Evolutionary conservation across 1,140 invertebrate species (phyloP).

Genomic region (Hetaerina americana): DNA sequence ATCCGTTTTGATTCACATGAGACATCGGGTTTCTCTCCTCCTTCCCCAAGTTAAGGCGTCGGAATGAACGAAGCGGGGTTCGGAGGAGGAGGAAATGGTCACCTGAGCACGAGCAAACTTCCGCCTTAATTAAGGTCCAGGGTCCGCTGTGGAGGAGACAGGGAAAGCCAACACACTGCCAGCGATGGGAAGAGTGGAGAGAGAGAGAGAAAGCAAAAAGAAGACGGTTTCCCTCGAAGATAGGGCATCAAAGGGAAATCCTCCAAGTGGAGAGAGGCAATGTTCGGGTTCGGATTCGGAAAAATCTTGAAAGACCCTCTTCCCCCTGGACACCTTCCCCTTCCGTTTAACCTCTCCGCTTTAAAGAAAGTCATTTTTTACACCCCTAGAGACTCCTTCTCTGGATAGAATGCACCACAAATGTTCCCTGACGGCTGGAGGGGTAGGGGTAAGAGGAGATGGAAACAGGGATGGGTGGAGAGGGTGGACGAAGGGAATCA

Average conservation of each 20-base stretch:
- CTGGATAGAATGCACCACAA: no score
- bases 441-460: no score
- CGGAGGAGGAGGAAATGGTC: not conserved
- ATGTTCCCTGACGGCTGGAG: no score
- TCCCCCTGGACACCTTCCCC: no score
- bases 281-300: not conserved
- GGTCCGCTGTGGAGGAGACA: not conserved
- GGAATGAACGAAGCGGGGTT: not conserved
- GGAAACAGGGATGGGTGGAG: no score
- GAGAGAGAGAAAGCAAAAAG: not conserved
- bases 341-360: no score
- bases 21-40: not conserved
- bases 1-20: not conserved
- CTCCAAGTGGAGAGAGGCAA: not conserved
- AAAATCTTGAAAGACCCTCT: no score
- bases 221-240: not conserved
- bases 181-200: not conserved
- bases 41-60: no score
- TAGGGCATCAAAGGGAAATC: not conserved
- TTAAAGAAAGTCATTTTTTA: no score
- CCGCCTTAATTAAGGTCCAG: not conserved
- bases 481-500: no score
- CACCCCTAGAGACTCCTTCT: no score
- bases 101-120: not conserved
- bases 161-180: no score